These are phyloP conservation scores for Margarornis squamiger DNA, from an alignment of 2,797 vertebrate genomes.

Conservation along the genomic window DNA sequence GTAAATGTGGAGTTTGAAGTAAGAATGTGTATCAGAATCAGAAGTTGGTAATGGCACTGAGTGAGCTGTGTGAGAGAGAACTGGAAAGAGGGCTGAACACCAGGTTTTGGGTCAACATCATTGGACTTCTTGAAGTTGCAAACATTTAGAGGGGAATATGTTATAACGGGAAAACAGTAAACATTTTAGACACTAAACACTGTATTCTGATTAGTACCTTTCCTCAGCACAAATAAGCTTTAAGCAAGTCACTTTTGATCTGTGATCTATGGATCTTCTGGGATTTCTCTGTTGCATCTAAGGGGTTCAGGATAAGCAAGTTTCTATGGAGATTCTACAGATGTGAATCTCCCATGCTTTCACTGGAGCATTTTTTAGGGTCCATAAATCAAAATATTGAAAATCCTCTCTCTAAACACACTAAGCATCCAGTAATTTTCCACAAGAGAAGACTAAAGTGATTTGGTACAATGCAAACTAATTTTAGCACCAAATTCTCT, in stretches of 20 bases:
- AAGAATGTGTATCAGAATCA: accelerated
- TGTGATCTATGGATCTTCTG: background rate
- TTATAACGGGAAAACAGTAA: background rate
- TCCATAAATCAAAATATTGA: constrained; percentile 32
- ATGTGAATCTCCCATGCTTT: background rate
- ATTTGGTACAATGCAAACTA: background rate
- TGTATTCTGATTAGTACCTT: background rate
- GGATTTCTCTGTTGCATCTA: background rate
- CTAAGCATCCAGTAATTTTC: constrained; percentile 23
- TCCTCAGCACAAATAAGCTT: background rate
- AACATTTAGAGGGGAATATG: background rate
- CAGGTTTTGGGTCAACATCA: background rate
- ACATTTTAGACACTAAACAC: background rate
- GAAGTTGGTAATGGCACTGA: background rate
- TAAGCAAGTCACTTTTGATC: background rate
- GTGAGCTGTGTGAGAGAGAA: background rate
- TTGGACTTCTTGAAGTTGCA: background rate
- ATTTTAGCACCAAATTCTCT: background rate
- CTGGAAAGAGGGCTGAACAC: background rate
- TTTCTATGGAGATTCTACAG: background rate
- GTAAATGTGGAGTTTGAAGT: background rate
- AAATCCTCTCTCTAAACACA: background rate
- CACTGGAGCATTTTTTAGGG: background rate
- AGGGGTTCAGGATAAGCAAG: background rate
- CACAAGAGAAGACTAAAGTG: constrained; percentile 1